These are phyloP conservation scores for Carpatolechia fugitivella DNA, from an alignment of 2,888 invertebrate species.

Conservation along the genomic window DNA sequence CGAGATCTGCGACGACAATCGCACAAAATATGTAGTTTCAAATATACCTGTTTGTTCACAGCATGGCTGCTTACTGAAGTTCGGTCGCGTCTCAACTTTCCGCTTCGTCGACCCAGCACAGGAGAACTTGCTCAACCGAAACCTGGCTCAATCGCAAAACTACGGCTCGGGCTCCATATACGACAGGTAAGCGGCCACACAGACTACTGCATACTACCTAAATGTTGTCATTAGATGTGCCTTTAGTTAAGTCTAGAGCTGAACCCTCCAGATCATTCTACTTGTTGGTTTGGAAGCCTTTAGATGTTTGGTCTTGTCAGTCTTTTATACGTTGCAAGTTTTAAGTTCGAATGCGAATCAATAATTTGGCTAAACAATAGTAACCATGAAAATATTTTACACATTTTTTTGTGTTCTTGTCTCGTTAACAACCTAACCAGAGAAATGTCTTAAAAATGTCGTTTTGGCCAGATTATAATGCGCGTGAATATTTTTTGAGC, in stretches of 20 bases:
- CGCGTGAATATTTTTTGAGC: too few species aligned
- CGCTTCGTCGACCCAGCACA: constrained; percentile 91
- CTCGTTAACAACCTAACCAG: too few species aligned
- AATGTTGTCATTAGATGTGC: constrained; percentile 51
- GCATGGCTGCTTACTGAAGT: constrained; percentile 92
- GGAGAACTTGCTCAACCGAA: constrained; percentile 87
- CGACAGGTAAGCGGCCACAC: constrained; percentile 83
- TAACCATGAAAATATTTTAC: too few species aligned
- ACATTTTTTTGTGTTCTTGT: too few species aligned
- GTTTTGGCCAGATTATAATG: too few species aligned
- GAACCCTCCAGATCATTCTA: background rate
- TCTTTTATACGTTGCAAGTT: background rate
- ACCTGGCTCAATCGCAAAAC: constrained; percentile 85
- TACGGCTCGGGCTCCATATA: constrained; percentile 88
- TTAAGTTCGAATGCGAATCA: background rate
- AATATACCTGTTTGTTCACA: constrained; percentile 41
- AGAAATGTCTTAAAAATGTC: too few species aligned
- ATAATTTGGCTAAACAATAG: background rate
- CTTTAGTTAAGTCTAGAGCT: background rate
- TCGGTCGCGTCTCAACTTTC: constrained; percentile 92
- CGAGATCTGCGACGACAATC: too few species aligned
- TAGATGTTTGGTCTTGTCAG: background rate
- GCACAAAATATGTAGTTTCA: background rate
- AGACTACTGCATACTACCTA: constrained; percentile 15
- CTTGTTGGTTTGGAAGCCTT: background rate